phyloP scores from a whole-genome alignment of 1,140 invertebrate genomes.

The Drosophila leontia region DNA sequence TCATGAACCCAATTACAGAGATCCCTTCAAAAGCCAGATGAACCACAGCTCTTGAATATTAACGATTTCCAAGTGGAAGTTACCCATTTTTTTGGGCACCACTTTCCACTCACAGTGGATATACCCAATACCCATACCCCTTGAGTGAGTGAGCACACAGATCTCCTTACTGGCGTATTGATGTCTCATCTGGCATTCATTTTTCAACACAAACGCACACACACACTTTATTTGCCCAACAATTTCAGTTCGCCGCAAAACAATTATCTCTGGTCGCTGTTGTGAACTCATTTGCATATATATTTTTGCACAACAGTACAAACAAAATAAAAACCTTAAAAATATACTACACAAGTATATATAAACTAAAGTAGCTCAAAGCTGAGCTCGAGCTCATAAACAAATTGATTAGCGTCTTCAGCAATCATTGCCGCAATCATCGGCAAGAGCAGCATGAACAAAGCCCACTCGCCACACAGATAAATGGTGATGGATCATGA shows the following conservation, averaged over 20 bases:
- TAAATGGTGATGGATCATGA: conserved; percentile 40
- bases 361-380: conserved; percentile 64
- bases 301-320: conserved; percentile 47
- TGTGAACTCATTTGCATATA: conserved; percentile 51
- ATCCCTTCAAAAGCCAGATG: conserved; percentile 34
- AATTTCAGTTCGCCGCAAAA: conserved; percentile 50
- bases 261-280: conserved; percentile 41
- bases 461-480: conserved; percentile 40
- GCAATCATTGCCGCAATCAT: conserved; percentile 55
- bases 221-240: conserved; percentile 37
- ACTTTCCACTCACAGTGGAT: conserved; percentile 25
- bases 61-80: conserved; percentile 34
- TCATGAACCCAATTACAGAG: conserved; percentile 41
- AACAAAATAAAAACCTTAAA: conserved; percentile 40
- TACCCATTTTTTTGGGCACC: conserved; percentile 29
- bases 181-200: conserved; percentile 43
- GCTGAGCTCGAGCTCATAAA: conserved; percentile 60
- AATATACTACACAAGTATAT: conserved; percentile 23
- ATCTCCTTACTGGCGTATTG: conserved; percentile 41
- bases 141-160: conserved; percentile 23
- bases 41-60: conserved; percentile 30
- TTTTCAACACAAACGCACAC: conserved; percentile 25
- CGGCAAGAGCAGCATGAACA: conserved; percentile 40
- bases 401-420: conserved; percentile 78
- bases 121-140: conserved; percentile 24